Base-by-base conservation (phyloP, 64 coral and sea anemone genomes). In the Porites australiensis region DNA sequence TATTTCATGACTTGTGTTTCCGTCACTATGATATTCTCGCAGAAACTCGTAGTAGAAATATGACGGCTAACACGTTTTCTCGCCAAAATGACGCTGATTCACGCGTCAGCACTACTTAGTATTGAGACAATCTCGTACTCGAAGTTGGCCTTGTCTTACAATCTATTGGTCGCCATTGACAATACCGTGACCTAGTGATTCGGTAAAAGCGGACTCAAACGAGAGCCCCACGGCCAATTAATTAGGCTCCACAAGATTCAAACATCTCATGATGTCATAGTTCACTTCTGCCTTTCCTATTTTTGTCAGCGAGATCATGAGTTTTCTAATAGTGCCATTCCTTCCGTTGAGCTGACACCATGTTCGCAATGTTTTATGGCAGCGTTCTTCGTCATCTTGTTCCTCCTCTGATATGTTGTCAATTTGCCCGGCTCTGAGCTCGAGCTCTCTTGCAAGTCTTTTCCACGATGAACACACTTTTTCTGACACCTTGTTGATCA, bases 261-360 rank as follows among this genome's bases (percentile, higher is more conserved):
- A 65, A 45, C 59, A 67, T 8, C 12, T 13, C 44, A 83, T 65
- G 5, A 83, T 18, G 15, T 83, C 43, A 12, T 83, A 15, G 15
- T 83, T 83, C 2, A 83, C 44, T 15, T 49, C 44, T 22, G 60
- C 79, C 8, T 66, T 15, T 49, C 79, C 60, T 83, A 16, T 44
- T 50, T 65, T 12, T 18, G 43, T 83, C 15, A 83, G 27, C 5
- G 13, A 18, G 2, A 50, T 43, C 79, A 83, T 83, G 1, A 64
- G 59, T 83, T 65, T 83, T 83, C 59, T 65, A 12, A 83, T 83
- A 0, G 58, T 83, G 10, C 59, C 59, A 6, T 16, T 9, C 50
- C 19, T 43, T 13, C 79, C 79, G 11, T 83, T 50, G 23, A 19
- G 3, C 18, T 83, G 13, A 47, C 59, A 83, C 79, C 79, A 83